A percentile compares a stretch with the other conserved stretches of the same genome.
Conservation (phyloP, 2,113 vertebrate genomes). For the Pseudolaguvia tuberculata region DNA sequence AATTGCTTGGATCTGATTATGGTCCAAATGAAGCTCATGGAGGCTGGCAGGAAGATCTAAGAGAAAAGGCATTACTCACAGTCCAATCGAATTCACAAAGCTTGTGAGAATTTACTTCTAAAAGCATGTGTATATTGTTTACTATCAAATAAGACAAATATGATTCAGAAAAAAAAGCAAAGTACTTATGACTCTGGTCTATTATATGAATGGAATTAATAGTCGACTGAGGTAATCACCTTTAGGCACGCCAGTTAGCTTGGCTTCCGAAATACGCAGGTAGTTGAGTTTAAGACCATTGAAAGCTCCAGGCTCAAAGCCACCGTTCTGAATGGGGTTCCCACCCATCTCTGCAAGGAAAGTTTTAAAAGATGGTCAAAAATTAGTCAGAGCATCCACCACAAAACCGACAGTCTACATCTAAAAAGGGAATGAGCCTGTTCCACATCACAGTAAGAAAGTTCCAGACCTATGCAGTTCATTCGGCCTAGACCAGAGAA, state of each 20-base stretch:
- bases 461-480: slow-evolving; percentile 82
- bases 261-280: slow-evolving; percentile 85
- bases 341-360: slow-evolving; percentile 81
- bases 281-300: slow-evolving; percentile 86
- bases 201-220: slow-evolving; percentile 8
- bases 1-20: slow-evolving; percentile 84
- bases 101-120: neutral
- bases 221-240: slow-evolving; percentile 61
- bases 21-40: slow-evolving; percentile 81
- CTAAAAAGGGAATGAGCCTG: slow-evolving; percentile 33
- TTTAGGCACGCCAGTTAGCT: slow-evolving; percentile 84
- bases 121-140: neutral
- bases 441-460: slow-evolving; percentile 26
- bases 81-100: neutral
- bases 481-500: slow-evolving; percentile 77
- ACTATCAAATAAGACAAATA: neutral
- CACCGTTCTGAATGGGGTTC: slow-evolving; percentile 85
- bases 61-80: neutral
- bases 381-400: slow-evolving; percentile 50
- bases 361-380: slow-evolving; percentile 23
- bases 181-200: neutral
- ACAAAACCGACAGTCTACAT: slow-evolving; percentile 41
- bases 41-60: slow-evolving; percentile 82
- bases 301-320: slow-evolving; percentile 86
- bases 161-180: neutral